These are phyloP conservation scores for Periplaneta americana DNA, from an alignment of 1,140 invertebrate genomes.

Conservation along the genomic window DNA sequence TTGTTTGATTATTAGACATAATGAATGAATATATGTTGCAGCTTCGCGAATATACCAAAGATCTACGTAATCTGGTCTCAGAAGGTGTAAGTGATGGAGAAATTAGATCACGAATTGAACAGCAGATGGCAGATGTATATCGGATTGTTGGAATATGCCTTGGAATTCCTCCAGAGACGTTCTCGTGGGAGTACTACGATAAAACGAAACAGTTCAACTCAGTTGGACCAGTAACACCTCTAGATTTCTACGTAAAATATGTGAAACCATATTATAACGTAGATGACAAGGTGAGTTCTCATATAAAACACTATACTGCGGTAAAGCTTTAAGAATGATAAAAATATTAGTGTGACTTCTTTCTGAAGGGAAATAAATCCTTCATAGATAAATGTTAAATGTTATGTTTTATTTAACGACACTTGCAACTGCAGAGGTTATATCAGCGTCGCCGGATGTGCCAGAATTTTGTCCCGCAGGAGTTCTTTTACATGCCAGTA, in stretches of 20 bases:
- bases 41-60: conserved; percentile 76
- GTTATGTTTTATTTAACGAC: too few relatives aligned
- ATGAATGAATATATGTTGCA: conserved; percentile 33
- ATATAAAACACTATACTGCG: too few relatives aligned
- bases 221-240: conserved; percentile 69
- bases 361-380: too few relatives aligned
- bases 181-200: conserved; percentile 85
- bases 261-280: conserved; percentile 78
- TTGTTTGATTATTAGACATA: background rate
- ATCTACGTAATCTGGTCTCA: conserved; percentile 55
- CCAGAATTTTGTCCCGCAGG: too few relatives aligned
- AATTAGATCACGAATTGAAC: conserved; percentile 49
- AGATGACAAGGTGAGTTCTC: conserved; percentile 65
- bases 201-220: conserved; percentile 73
- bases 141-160: conserved; percentile 76
- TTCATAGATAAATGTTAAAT: too few relatives aligned
- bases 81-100: conserved; percentile 48
- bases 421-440: too few relatives aligned
- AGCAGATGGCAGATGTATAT: conserved; percentile 72
- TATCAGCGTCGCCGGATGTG: too few relatives aligned
- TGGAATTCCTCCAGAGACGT: conserved; percentile 73
- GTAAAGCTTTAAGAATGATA: too few relatives aligned
- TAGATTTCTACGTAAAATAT: conserved; percentile 74
- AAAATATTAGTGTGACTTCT: too few relatives aligned
- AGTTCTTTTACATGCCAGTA: too few relatives aligned